Evolutionary conservation across 2,113 vertebrate genomes (phyloP).

Genomic region (Benitochromis conjunctus): DNA sequence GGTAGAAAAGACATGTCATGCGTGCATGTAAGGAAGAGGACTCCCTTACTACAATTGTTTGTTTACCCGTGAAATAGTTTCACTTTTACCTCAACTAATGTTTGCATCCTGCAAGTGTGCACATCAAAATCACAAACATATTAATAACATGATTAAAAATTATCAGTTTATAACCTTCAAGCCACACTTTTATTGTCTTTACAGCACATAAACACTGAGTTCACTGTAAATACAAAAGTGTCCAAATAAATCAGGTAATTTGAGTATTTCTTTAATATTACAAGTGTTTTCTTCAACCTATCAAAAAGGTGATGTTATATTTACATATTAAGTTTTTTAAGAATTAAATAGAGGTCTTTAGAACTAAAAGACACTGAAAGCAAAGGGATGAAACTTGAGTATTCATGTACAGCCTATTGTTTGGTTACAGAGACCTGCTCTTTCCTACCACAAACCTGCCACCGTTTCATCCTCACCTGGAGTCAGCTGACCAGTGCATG

Average conservation of each 20-base stretch:
- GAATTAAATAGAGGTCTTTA: neutral
- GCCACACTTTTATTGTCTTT: neutral
- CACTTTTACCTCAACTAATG: neutral
- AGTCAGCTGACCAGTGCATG: conserved; percentile 77
- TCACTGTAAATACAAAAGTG: too few species aligned
- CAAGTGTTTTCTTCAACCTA: neutral
- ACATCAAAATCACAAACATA: neutral
- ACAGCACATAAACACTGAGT: too few species aligned
- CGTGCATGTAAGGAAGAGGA: too few species aligned
- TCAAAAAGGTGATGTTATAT: neutral
- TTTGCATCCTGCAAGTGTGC: neutral
- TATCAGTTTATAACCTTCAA: neutral
- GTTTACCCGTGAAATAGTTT: neutral
- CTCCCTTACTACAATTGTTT: neutral
- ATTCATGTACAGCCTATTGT: too few species aligned
- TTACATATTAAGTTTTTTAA: accelerated
- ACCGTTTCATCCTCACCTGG: conserved; percentile 53
- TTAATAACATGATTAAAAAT: neutral
- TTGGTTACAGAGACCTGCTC: neutral
- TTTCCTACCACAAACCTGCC: neutral
- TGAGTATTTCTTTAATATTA: neutral
- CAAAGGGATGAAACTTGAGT: neutral
- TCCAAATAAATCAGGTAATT: neutral
- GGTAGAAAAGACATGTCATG: neutral
- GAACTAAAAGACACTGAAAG: neutral